Conservation (phyloP, 92 coral and sea anemone species). For the Isaurus tuberculatus region DNA sequence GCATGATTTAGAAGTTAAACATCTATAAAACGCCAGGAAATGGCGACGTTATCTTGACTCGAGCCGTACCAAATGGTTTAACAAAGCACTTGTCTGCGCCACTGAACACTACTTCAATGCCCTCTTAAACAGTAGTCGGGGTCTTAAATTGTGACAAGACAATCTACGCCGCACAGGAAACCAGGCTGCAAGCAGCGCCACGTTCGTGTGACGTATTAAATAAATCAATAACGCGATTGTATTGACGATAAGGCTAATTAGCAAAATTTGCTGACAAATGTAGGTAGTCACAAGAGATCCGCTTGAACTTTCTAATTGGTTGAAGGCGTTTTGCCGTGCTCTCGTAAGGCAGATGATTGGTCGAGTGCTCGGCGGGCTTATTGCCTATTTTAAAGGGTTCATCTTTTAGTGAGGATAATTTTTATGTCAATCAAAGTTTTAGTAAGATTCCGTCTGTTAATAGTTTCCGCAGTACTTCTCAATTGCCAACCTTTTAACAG, state of each 20-base stretch:
- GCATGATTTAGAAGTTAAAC: conserved; percentile 20
- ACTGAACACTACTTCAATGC: conserved; percentile 21
- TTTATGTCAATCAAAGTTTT: conserved; percentile 85
- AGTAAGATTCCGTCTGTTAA: conserved; percentile 58
- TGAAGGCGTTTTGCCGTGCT: conserved; percentile 25
- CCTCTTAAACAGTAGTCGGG: conserved; percentile 35
- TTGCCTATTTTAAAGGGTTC: conserved; percentile 80
- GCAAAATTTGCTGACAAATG: conserved; percentile 97
- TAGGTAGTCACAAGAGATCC: conserved; percentile 66
- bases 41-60: neutral
- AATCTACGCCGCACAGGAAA: conserved; percentile 66
- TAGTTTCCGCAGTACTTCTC: conserved; percentile 58
- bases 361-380: conserved; percentile 53
- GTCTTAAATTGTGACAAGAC: conserved; percentile 71
- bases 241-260: conserved; percentile 99
- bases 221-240: conserved; percentile 99
- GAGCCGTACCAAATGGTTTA: neutral
- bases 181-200: conserved; percentile 81
- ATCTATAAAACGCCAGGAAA: conserved; percentile 10
- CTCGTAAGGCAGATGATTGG: conserved; percentile 65
- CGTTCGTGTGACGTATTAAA: conserved; percentile 91
- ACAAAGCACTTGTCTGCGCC: conserved; percentile 9
- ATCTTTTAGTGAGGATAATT: conserved; percentile 87
- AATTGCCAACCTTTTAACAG: conserved; percentile 63
- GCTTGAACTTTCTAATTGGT: conserved; percentile 67